Evolutionary conservation across 2,797 vertebrate species (phyloP), one percentile per base, ranked within the genome.

Genomic region (Pyrocephalus nanus): DNA sequence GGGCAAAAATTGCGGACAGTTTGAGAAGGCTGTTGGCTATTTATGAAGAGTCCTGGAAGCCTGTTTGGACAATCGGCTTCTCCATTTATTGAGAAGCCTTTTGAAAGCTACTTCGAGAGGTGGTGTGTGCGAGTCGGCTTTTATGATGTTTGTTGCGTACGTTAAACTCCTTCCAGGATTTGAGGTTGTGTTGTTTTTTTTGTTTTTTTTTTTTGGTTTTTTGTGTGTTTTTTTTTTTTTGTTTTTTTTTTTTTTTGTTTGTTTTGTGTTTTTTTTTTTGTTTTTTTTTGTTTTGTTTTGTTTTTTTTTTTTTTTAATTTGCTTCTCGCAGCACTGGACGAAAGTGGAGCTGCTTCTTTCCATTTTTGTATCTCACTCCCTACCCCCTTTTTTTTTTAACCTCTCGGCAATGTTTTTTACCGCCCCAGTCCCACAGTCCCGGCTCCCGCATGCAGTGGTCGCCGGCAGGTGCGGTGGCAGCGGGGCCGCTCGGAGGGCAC

Each of bases 21-120:
- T 78, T 77, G 77, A 89, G 69, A 60, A 86, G 73, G 58, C 43
- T 77, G n/a, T 58, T 90, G 73, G 61, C 92, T 96, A 53, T 86
- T 61, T 94, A 29, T 61, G 90, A 88, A 87, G 90, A 91, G 80
- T 85, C 83, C 83, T 73, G 76, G 66, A 65, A 94, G 88, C 81
- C 40, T 54, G 53, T 88, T 72, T 91, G 91, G 82, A 85, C 93
- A 92, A 42, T 83, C 75, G 55, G 77, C 66, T 88, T 82, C 93
- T 86, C 34, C 54, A 19, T 66, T 64, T 81, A 32, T 65, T 36
- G 82, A 67, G 93, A 38, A 77, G 42, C 62, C 76, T 78, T 88
- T 70, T 60, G 85, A 93, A 83, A 61, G 70, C 30, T 75, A 47
- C 58, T 94, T 84, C 6, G 54, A 77, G 94, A 91, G 69, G 40